phyloP scores from a whole-genome alignment of 2,113 vertebrate genomes.

The Nothocercus julius region DNA sequence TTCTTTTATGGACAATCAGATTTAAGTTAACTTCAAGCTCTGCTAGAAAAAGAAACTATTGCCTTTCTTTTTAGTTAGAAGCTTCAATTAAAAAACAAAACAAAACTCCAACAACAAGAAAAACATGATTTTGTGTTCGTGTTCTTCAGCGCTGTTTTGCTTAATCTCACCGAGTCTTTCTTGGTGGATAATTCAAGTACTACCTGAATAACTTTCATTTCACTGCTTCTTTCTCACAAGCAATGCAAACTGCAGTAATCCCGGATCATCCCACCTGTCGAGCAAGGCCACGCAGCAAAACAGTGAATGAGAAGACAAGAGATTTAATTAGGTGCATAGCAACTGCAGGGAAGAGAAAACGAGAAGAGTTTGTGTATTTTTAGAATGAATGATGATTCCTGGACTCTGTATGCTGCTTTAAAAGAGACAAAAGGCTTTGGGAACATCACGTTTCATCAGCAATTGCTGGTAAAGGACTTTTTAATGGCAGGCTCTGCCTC shows the following conservation, averaged over 20 bases:
- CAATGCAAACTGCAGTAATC: background rate
- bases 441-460: background rate
- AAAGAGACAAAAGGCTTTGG: background rate
- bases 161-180: background rate
- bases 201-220: background rate
- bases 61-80: background rate
- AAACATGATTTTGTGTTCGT: background rate
- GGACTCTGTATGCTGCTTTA: background rate
- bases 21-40: background rate
- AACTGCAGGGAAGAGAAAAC: background rate
- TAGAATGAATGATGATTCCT: background rate
- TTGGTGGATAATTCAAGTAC: background rate
- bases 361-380: background rate
- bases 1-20: background rate
- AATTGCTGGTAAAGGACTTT: background rate
- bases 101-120: background rate
- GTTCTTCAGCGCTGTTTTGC: background rate
- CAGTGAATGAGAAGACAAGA: background rate
- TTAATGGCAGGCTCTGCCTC: background rate
- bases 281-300: background rate
- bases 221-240: background rate
- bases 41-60: background rate
- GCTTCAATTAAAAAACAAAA: background rate
- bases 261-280: background rate
- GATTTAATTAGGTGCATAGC: background rate